Evolutionary conservation across 1,140 invertebrate genomes (phyloP).

Genomic region (Hyphantria cunea): DNA sequence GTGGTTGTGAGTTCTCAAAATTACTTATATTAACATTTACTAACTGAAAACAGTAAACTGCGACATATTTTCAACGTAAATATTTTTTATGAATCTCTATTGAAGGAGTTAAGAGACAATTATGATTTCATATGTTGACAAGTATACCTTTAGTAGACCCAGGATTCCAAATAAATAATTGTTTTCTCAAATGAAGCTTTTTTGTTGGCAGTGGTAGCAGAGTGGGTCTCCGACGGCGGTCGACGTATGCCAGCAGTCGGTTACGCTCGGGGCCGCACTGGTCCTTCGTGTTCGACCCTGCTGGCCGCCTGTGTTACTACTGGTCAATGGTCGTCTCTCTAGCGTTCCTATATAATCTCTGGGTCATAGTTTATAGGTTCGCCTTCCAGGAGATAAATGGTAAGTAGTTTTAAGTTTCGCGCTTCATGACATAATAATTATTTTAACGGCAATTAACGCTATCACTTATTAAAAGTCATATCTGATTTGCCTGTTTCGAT

Average conservation of each 20-base stretch:
- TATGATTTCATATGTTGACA: no score
- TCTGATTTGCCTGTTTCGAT: no score
- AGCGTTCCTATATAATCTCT: conserved; percentile 99
- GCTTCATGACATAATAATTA: no score
- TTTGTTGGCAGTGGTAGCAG: conserved; percentile 71
- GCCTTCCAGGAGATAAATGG: conserved; percentile 96
- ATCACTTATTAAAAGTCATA: no score
- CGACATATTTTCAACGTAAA: no score
- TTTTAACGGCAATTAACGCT: no score
- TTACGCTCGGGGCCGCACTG: conserved; percentile 85
- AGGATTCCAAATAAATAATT: neutral
- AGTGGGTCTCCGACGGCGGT: conserved; percentile 63
- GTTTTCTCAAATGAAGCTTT: conserved; percentile 1
- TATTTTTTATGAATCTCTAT: no score
- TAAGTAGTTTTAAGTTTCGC: conserved; percentile 75
- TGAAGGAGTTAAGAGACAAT: no score
- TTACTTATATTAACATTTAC: no score
- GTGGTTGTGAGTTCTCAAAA: no score
- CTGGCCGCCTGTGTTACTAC: conserved; percentile 95
- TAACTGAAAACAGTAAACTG: no score
- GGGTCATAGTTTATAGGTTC: conserved; percentile 99
- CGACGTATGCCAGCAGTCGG: conserved; percentile 74
- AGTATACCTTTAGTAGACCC: neutral
- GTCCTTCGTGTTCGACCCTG: conserved; percentile 96
- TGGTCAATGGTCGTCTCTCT: conserved; percentile 98